These are phyloP conservation scores for Neelides sp. DNA, from an alignment of 1,140 invertebrate species.

Conservation along the genomic window DNA sequence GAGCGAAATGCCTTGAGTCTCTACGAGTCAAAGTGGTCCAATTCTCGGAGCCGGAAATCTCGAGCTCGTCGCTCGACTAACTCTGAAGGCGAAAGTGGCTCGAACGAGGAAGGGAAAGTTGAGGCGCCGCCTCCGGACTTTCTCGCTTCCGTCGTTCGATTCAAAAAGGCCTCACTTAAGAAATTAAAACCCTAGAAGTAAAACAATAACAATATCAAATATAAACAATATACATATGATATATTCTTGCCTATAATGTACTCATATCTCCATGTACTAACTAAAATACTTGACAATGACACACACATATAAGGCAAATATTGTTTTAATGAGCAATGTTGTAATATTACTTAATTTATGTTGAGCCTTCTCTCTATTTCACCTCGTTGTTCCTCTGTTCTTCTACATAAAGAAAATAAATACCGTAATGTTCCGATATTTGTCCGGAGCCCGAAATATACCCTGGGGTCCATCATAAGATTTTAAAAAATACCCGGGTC, in stretches of 20 bases:
- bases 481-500: too few relatives aligned
- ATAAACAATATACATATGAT: not conserved
- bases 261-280: not conserved
- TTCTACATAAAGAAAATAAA: too few relatives aligned
- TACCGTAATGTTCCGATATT: too few relatives aligned
- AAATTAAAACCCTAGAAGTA: constrained; percentile 64
- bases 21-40: constrained; percentile 39
- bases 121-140: constrained; percentile 35
- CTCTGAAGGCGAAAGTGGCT: constrained; percentile 58
- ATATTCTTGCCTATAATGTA: not conserved
- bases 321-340: too few relatives aligned
- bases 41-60: constrained; percentile 36
- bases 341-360: too few relatives aligned
- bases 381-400: too few relatives aligned
- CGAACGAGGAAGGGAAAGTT: constrained; percentile 41
- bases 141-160: constrained; percentile 49
- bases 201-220: constrained; percentile 43
- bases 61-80: constrained; percentile 50
- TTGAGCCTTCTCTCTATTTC: too few relatives aligned
- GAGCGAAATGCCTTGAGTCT: constrained; percentile 31
- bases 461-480: too few relatives aligned
- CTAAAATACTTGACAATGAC: too few relatives aligned
- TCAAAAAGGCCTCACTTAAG: constrained; percentile 59
- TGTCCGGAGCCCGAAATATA: too few relatives aligned
- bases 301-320: too few relatives aligned